Base-by-base conservation (phyloP, 2,113 vertebrate species). In the Arenaria interpres region DNA sequence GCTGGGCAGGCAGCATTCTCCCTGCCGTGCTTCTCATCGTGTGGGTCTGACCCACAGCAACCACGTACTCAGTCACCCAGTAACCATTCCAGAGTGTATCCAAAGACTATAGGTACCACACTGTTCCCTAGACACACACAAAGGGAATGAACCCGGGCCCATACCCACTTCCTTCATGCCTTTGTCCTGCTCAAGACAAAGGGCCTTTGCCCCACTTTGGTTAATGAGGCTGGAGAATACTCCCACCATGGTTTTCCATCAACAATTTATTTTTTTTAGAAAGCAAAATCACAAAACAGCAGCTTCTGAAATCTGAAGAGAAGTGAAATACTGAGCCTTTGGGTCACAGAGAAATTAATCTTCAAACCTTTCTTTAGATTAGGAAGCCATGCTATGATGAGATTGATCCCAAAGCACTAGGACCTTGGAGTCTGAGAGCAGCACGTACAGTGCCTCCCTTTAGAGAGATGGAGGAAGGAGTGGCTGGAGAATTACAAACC, bases 21-120 rank as follows among this genome's bases (percentile, higher is more conserved):
- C n/a, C 32, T 50, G 37, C 43, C 4, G 0, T 33, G n/a, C 15
- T 51, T 50, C 53, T 56, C 35, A 45, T 14, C 0, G 0, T 4
- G 7, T 18, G 30, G 12, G 56, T 35, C 41, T 68, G 25, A 67
- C 57, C 32, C 62, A 43, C 66, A 68, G 23, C 48, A 75, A 6
- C 7, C 14, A 11, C 3, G 0, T 25, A 11, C 18, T 17, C 45
- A 5, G 46, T 23, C 46, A 72, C 23, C 9, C 35, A 30, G 37
- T 13, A 53, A 37, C 20, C 14, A 18, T 7, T 71, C 72, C 41
- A n/a, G 62, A 59, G 22, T 2, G 6, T 8, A 8, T 27, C 51
- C 37, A 33, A 43, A 33, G 51, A 11, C 43, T 69, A 0, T 4
- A 60, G 77, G 22, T 17, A 24, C 9, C 2, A 1, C 17, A 13